Conservation (phyloP, 2,797 vertebrate genomes). For the Limosa lapponica region DNA sequence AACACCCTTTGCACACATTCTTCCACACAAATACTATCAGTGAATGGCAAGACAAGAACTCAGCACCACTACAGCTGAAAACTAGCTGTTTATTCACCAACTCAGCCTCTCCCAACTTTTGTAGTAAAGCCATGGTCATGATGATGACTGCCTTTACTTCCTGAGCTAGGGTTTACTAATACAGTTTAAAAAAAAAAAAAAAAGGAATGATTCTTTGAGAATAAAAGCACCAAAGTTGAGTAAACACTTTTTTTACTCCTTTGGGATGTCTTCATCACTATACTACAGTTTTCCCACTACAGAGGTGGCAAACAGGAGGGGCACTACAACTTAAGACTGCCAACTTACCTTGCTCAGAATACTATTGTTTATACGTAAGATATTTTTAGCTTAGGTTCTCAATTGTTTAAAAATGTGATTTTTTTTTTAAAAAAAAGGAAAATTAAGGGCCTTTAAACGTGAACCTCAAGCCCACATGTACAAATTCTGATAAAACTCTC, state of each 20-base stretch:
- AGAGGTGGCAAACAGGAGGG: background rate
- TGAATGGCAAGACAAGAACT: background rate
- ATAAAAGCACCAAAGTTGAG: background rate
- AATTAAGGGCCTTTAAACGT: background rate
- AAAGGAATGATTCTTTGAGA: background rate
- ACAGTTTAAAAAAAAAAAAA: accelerated
- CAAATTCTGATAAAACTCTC: background rate
- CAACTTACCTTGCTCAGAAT: background rate
- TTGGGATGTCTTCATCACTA: background rate
- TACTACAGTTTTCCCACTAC: background rate
- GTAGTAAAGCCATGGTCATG: background rate
- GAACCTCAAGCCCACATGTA: background rate
- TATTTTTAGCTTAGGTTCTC: background rate
- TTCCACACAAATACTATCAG: background rate
- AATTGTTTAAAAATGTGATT: background rate
- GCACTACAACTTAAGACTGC: background rate
- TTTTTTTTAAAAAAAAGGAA: background rate
- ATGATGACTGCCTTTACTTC: background rate
- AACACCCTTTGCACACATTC: background rate
- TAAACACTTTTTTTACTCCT: background rate
- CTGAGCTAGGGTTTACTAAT: background rate
- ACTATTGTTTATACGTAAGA: accelerated
- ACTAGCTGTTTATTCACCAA: background rate
- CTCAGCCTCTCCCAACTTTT: background rate
- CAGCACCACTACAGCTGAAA: background rate